Percentiles rank a stretch among this genome's conserved stretches.
phyloP scores from a whole-genome alignment of 2,113 vertebrate species.

The Balaenoptera acutorostrata region DNA sequence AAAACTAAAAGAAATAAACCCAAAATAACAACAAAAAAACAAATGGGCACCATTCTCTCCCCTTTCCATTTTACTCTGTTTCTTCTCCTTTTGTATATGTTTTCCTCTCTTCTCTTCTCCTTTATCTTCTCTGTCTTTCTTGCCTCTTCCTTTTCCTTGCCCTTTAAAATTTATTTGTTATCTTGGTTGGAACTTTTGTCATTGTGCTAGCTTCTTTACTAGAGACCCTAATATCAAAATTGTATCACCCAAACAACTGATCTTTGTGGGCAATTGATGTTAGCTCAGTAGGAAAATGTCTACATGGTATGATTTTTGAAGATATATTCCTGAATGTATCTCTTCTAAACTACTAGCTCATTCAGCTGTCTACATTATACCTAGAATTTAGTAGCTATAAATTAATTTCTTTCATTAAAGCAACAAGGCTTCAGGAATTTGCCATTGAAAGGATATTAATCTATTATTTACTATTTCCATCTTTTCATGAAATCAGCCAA shows the following conservation, averaged over 20 bases:
- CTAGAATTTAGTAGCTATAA: neutral
- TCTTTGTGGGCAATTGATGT: neutral
- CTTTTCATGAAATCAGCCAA: neutral
- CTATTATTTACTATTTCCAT: neutral
- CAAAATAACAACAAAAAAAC: neutral
- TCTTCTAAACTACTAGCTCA: neutral
- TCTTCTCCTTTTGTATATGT: neutral
- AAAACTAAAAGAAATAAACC: neutral
- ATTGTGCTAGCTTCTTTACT: neutral
- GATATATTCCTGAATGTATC: neutral
- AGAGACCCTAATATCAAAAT: slow-evolving; percentile 2
- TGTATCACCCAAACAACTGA: neutral
- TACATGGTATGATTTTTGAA: neutral
- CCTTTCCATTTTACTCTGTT: neutral
- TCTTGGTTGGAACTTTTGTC: neutral
- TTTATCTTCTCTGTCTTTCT: neutral
- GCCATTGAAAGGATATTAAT: neutral
- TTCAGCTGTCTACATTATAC: neutral
- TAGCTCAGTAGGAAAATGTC: neutral
- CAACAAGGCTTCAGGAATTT: neutral
- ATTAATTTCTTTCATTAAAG: neutral
- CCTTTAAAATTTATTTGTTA: neutral
- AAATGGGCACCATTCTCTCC: neutral
- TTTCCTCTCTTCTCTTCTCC: neutral
- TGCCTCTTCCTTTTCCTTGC: neutral